Base-by-base conservation (phyloP, 2,113 vertebrate genomes). In the Percopsis transmontana region DNA sequence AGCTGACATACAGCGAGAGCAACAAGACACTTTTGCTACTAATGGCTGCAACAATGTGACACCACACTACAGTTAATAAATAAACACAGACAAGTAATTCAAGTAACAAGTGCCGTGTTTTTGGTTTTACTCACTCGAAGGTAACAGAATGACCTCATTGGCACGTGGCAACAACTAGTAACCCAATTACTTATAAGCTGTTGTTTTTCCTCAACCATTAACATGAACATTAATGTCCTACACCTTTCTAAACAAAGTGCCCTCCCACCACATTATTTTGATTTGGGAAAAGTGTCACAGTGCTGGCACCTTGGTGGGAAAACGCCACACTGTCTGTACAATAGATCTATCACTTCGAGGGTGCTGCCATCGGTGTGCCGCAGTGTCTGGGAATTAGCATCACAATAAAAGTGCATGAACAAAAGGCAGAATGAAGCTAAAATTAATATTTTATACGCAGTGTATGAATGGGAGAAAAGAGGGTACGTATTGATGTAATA, bases 61-160 rank as follows among this genome's bases (percentile, higher is more conserved):
- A 27, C 60, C 21, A 59, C 74, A 74, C 14, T 57, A 4, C 23
- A 58, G 21, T 76, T 45, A 33, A 57, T 67, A 54, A 75, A 72
- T 23, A 58, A 48, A 16, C 5, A 44, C n/a, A 57, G 51, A 3
- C 23, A 7, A 0, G 2, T 70, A 70, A 79, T 65, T 2, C 23
- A 7, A 0, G 2, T 70, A 70, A 79, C 66, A 44, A 63, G 69
- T 58, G 68, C 5, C 39, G 47, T 2, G 16, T 55, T 62, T 69
- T 56, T 48, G 62, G 39, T 14, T 6, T 68, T 52, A 40, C 8
- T 42, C 45, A 66, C 38, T 2, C 5, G 19, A 62, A 12, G 1
- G 12, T 16, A 55, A 9, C 1, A 0, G 33, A 64, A 12, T 4
- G 6, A 0, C 27, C 24, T 39, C 15, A 20, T 42, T 38, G 59